phyloP scores from a whole-genome alignment of 2,888 invertebrate species.

The Ametastegia equiseti region DNA sequence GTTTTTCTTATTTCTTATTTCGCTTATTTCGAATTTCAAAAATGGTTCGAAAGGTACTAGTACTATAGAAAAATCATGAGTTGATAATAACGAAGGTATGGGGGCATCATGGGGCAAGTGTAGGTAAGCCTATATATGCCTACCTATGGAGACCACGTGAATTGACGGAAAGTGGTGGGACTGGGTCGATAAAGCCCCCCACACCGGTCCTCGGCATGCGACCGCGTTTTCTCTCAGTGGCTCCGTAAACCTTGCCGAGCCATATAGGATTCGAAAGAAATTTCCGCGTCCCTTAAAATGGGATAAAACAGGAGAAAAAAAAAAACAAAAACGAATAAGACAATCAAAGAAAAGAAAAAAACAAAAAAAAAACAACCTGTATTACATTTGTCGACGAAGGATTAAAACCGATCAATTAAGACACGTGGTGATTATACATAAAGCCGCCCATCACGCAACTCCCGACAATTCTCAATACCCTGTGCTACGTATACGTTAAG shows the following conservation, averaged over 20 bases:
- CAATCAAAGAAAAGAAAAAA: too few relatives aligned
- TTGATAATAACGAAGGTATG: background rate
- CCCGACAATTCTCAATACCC: background rate
- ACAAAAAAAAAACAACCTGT: too few relatives aligned
- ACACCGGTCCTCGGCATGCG: slow-evolving; percentile 36
- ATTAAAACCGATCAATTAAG: background rate
- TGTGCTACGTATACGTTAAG: too few relatives aligned
- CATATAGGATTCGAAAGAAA: slow-evolving; percentile 1
- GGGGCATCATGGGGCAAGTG: background rate
- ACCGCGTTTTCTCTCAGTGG: slow-evolving; percentile 46
- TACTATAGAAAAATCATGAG: too few relatives aligned
- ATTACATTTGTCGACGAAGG: background rate
- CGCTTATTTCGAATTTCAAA: background rate
- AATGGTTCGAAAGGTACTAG: background rate
- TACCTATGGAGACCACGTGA: slow-evolving; percentile 42
- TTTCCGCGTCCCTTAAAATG: background rate
- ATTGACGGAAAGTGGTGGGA: slow-evolving; percentile 46
- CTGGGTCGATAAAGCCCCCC: slow-evolving; percentile 50
- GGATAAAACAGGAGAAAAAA: background rate
- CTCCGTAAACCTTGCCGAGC: slow-evolving; percentile 47
- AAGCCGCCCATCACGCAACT: background rate
- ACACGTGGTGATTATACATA: background rate
- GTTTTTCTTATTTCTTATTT: background rate
- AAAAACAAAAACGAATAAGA: background rate
- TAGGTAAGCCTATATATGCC: background rate